Base-by-base conservation (phyloP, 2,888 invertebrate species). In the Cerceris rybyensis region DNA sequence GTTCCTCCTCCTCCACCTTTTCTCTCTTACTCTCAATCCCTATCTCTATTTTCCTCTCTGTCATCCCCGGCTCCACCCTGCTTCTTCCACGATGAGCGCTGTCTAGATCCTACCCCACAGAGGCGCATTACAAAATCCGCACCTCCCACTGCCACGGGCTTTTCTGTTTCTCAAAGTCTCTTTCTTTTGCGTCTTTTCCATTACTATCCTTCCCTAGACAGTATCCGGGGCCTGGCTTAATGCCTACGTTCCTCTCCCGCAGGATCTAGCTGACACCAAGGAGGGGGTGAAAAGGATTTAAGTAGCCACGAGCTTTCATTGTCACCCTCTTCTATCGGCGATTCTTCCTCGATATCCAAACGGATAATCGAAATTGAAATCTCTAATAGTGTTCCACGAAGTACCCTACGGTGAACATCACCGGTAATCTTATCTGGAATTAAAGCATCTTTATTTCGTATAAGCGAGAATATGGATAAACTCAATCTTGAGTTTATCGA, bases 351-450 rank as follows among this genome's bases (percentile, higher is more conserved):
- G 69, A 28, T 55, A 9, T 55, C 55, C 9, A 14, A 8, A n/a
- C n/a, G 39, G 39, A 39, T 55, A 59, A 68, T 68, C 68, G 59
- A 68, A 68, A 68, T 68, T 68, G 68, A 39, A 59, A 68, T 68
- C 68, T 68, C 57, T 46, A 58, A 14, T 11, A 17, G 57, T 39
- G 39, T 61, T 16, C 61, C 43, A 7, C 11, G 16, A 43, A 43
- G 7, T 13, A 14, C 49, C 61, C 61, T 46, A 7, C n/a, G 52
- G 52, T 7, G 52, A 52, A 52, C 7, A 14, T 7, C 14, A 2
- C 7, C n/a, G 52, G 14, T n/a, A 52, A 52, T 52, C 14, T 13
- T n/a, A 52, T 52, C 64, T 49, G 8, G 28, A 2, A 28, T 28
- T 28, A 28, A 28, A 28, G 28, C 28, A 28, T 28, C 28, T 1